Conservation (phyloP, 2,797 vertebrate species). For the Malurus leucopterus region DNA sequence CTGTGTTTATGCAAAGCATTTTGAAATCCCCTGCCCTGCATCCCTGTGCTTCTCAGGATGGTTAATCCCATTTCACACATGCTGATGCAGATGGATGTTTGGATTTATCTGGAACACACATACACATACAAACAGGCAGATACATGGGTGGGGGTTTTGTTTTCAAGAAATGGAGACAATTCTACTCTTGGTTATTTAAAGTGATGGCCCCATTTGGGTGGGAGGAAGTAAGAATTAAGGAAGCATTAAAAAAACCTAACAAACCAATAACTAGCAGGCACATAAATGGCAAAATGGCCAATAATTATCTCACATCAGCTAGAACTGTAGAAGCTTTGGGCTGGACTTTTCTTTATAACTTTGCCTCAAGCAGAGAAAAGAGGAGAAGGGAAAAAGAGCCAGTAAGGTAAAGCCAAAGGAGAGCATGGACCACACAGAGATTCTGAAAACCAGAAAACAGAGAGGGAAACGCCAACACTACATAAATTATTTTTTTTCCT, state of each 20-base stretch:
- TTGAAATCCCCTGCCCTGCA: background rate
- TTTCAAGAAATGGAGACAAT: background rate
- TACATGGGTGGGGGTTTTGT: fast-evolving
- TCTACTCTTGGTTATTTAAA: background rate
- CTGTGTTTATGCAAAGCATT: background rate
- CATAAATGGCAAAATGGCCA: background rate
- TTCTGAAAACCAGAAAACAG: background rate
- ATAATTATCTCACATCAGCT: background rate
- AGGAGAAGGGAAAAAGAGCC: background rate
- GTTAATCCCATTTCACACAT: background rate
- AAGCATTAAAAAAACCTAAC: background rate
- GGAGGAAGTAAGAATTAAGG: background rate
- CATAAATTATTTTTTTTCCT: background rate
- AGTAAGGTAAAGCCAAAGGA: background rate
- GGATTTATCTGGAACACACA: background rate
- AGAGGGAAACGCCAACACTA: background rate
- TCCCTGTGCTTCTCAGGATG: background rate
- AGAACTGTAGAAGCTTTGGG: fast-evolving
- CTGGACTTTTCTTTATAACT: background rate
- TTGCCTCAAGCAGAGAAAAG: background rate
- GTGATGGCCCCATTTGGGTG: background rate
- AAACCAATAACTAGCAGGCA: background rate
- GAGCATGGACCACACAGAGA: fast-evolving
- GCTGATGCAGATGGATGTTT: background rate
- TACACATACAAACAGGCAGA: background rate